phyloP scores from a whole-genome alignment of 2,113 vertebrate genomes.

The Macquaria ambigua region DNA sequence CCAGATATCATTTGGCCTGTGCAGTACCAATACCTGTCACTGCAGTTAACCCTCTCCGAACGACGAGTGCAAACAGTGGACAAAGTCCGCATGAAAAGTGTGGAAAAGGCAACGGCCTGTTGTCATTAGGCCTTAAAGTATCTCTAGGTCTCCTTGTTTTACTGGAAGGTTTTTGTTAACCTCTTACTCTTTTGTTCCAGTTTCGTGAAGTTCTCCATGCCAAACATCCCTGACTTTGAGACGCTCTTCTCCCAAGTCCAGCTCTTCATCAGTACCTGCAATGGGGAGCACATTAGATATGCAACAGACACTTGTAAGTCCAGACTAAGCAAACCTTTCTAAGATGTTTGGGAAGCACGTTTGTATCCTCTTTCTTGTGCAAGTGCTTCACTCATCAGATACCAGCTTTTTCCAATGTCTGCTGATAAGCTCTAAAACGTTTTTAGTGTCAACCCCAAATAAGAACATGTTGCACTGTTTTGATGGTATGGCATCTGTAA shows the following conservation, averaged over 20 bases:
- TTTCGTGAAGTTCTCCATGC: constrained; percentile 99
- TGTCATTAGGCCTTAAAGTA: neutral
- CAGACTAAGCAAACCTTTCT: neutral
- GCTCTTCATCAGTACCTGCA: constrained; percentile 99
- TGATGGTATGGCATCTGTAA: neutral
- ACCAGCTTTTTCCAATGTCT: neutral
- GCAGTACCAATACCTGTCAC: neutral
- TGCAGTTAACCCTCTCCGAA: neutral
- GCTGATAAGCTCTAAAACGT: neutral
- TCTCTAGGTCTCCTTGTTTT: neutral
- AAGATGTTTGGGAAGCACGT: neutral
- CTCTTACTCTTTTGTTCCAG: constrained; percentile 76
- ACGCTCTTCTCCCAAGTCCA: constrained; percentile 99
- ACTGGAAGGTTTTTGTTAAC: neutral
- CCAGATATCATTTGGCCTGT: neutral
- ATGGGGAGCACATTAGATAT: constrained; percentile 98
- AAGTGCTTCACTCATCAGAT: neutral
- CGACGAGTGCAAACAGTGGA: neutral
- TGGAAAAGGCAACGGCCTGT: neutral
- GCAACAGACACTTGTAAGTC: constrained; percentile 99
- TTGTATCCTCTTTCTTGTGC: neutral
- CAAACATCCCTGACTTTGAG: constrained; percentile 99
- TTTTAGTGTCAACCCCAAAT: neutral
- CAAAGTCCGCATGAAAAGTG: constrained; percentile 35
- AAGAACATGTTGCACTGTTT: neutral